Percentiles rank a stretch among this genome's conserved stretches.
phyloP scores from a whole-genome alignment of 1,140 invertebrate genomes.

The Monomorium pharaonis region DNA sequence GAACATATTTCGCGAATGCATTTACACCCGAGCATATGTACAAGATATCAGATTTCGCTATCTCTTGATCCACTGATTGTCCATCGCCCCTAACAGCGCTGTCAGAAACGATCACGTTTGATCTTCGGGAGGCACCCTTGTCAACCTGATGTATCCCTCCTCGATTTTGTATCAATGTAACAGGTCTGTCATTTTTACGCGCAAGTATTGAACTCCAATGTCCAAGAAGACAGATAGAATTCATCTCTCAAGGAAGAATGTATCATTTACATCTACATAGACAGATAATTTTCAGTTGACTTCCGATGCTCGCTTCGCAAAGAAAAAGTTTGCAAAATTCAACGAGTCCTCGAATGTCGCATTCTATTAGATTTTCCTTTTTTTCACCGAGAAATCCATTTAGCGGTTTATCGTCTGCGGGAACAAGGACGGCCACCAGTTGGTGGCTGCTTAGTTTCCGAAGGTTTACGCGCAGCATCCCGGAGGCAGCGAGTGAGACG shows the following conservation, averaged over 20 bases:
- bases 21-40: conserved; percentile 65
- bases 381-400: neutral
- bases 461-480: conserved; percentile 70
- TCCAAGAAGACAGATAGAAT: neutral
- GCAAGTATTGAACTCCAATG: neutral
- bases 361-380: neutral
- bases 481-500: conserved; percentile 68
- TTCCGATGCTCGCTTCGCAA: neutral
- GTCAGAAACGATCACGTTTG: conserved; percentile 66
- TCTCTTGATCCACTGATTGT: conserved; percentile 67
- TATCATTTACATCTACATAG: neutral
- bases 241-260: neutral
- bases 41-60: conserved; percentile 66
- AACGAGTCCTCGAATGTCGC: neutral
- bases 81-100: conserved; percentile 70
- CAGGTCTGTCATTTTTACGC: conserved; percentile 10
- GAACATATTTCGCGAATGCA: conserved; percentile 53
- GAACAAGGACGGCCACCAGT: conserved; percentile 24
- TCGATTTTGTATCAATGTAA: conserved; percentile 14
- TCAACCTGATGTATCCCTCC: conserved; percentile 20
- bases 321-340: neutral
- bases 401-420: conserved; percentile 2
- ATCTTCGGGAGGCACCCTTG: conserved; percentile 53
- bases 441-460: conserved; percentile 55
- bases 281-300: too few species aligned